Conservation (phyloP, 2,797 vertebrate species). For the Ispidina picta region DNA sequence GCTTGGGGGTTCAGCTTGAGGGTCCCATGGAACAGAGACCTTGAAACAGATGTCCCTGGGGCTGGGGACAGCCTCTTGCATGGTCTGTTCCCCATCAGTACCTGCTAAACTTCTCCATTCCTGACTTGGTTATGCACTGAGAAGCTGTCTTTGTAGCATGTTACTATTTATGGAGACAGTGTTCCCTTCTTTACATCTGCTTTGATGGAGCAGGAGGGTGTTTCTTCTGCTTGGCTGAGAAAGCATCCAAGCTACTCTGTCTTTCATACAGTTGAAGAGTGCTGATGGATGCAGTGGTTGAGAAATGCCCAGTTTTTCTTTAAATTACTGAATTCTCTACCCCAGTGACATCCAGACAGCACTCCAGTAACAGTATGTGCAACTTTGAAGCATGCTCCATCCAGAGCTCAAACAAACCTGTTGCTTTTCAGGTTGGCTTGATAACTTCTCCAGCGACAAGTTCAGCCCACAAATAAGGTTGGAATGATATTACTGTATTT, state of each 20-base stretch:
- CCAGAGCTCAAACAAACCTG: not conserved
- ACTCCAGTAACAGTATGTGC: not conserved
- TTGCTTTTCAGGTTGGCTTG: not conserved
- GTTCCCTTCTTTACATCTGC: not conserved
- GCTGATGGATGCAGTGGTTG: not conserved
- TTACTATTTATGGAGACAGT: not conserved
- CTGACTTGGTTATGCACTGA: accelerated
- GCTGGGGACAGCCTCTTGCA: not conserved
- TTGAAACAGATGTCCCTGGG: not conserved
- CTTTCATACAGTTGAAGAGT: not conserved
- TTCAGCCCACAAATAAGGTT: not conserved
- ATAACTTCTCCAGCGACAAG: not conserved
- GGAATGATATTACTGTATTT: not conserved
- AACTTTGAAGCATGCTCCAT: not conserved
- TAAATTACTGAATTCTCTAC: not conserved
- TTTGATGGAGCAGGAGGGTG: not conserved
- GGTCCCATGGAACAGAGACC: not conserved
- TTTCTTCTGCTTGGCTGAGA: not conserved
- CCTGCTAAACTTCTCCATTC: not conserved
- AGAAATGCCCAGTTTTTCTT: not conserved
- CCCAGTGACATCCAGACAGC: not conserved
- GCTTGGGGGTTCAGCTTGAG: not conserved
- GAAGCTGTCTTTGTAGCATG: not conserved
- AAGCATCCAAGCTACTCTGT: not conserved
- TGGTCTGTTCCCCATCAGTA: not conserved